Conservation (phyloP, 2,797 vertebrate genomes). For the Macropus fuliginosus region DNA sequence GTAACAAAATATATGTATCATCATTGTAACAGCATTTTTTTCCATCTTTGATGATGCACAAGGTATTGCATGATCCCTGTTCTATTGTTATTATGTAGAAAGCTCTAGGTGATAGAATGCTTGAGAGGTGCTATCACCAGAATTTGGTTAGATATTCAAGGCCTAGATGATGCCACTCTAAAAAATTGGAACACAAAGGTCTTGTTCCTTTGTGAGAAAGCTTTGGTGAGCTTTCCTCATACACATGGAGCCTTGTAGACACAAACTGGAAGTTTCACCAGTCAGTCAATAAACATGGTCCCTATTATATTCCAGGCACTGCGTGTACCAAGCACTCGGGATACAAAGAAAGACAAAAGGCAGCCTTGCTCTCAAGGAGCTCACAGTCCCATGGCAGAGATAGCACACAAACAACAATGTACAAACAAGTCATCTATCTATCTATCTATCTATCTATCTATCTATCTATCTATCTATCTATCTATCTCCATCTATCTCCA, state of each 20-base stretch:
- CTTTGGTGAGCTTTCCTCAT: neutral
- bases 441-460: too few relatives aligned
- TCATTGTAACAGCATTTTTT: neutral
- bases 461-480: too few relatives aligned
- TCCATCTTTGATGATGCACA: slow-evolving; percentile 2
- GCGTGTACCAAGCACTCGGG: neutral
- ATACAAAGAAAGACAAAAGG: neutral
- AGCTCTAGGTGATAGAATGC: slow-evolving; percentile 7
- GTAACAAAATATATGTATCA: neutral
- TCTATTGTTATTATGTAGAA: slow-evolving; percentile 30
- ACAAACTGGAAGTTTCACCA: neutral
- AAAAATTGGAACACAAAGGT: slow-evolving; percentile 17
- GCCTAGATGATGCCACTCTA: neutral
- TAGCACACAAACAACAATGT: neutral
- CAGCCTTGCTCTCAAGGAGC: neutral
- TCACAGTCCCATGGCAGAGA: neutral
- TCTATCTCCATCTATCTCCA: too few relatives aligned
- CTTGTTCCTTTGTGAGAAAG: neutral
- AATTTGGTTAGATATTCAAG: neutral
- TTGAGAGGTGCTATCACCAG: neutral
- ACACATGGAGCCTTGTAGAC: neutral
- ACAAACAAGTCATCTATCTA: neutral
- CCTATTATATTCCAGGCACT: neutral
- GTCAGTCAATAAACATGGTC: neutral
- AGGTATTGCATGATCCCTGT: neutral